Evolutionary conservation across 1,140 invertebrate species (phyloP).

Genomic region (Heterodera carotae): DNA sequence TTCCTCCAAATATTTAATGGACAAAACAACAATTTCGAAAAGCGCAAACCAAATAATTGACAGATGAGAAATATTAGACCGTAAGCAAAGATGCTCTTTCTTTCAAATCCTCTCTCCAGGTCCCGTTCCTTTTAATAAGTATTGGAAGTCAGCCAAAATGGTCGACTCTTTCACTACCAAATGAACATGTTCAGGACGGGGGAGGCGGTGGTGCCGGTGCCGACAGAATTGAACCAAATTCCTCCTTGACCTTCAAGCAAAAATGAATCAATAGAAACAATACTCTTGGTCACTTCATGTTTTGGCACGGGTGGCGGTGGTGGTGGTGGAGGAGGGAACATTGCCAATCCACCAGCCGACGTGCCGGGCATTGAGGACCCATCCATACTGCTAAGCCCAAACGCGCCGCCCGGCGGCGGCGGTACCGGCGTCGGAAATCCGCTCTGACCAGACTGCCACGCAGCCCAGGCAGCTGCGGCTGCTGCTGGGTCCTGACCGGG

Average conservation of each 20-base stretch:
- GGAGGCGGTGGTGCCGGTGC: conserved; percentile 34
- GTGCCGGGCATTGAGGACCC: neutral
- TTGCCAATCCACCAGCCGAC: conserved; percentile 16
- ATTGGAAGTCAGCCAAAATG: neutral
- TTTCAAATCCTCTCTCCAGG: neutral
- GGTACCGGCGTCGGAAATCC: conserved; percentile 27
- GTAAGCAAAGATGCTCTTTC: neutral
- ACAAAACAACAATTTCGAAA: neutral
- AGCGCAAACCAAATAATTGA: neutral
- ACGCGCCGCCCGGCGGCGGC: conserved; percentile 17
- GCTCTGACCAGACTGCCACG: conserved; percentile 18
- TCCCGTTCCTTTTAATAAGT: neutral
- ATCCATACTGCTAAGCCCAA: conserved; percentile 5
- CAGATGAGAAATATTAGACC: neutral
- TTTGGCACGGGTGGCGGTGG: conserved; percentile 42
- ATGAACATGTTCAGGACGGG: neutral
- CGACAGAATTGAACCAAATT: conserved; percentile 28
- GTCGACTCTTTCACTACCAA: neutral
- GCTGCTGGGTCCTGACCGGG: conserved; percentile 28
- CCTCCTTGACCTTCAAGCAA: conserved; percentile 23
- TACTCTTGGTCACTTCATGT: neutral
- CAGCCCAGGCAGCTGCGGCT: conserved; percentile 31
- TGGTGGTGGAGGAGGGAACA: conserved; percentile 42
- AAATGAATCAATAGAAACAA: neutral
- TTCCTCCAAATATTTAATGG: too few species aligned